Base-by-base conservation (phyloP, 1,140 invertebrate genomes). In the Camponotus floridanus region DNA sequence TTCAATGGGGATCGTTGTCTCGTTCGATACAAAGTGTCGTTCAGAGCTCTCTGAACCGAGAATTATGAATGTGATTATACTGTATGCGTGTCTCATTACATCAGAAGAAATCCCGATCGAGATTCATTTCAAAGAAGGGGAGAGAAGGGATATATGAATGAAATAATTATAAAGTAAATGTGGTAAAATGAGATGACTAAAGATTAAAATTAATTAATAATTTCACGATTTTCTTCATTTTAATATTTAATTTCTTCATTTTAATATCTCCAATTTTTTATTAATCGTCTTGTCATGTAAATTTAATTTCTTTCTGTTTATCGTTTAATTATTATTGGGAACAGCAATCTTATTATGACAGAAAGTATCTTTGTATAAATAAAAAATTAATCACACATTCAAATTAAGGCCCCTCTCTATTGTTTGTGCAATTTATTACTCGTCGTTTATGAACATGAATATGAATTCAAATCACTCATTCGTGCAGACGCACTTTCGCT, bases 1-100 rank as follows among this genome's bases (percentile, higher is more conserved):
- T 71, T 86, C 83, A 89, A 83, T 89, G 81, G 33, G 6, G 57
- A 45, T 74, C 55, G 45, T 85, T 85, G 81, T 85, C 59, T 57
- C 55, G 64, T 39, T 71, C 76, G 64, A 42, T 36, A 78, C 48
- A 70, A 70, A 61, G 73, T 85, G 3, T 78, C 59, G 21, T 65
- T 85, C 59, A 65, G 59, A 85, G 57, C 15, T 11, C 48, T n/a
- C 6, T 33, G 42, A 48, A 62, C 2, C 36, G 57, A 74, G 42
- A 85, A n/a, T 18, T 71, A 21, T 21, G 33, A 80, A 45, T 73
- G 68, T 73, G 13, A 45, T 78, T 65, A 45, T 21, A 26, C 33
- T 6, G 26, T 26, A 0, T 26, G 2, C 48, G 33, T 8, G 33
- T 8, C n/a, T 21, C 45, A 7, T 62, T 84, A 18, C 45, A 7